Evolutionary conservation across 1,140 invertebrate species (phyloP).

Genomic region (Drosophila aff.): DNA sequence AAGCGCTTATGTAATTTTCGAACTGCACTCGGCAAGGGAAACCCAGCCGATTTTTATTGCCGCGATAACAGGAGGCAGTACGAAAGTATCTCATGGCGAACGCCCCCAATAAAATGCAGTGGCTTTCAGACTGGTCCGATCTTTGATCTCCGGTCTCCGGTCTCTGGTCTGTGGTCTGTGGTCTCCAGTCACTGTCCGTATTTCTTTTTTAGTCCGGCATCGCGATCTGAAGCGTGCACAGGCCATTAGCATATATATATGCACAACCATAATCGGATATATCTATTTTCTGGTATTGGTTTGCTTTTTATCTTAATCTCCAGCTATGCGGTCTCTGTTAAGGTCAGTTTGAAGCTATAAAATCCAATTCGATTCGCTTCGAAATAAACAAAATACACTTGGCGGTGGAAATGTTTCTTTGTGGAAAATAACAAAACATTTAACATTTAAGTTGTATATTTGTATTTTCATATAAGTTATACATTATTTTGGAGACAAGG

Average conservation of each 20-base stretch:
- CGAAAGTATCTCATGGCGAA: conserved; percentile 14
- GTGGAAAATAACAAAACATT: conserved; percentile 2
- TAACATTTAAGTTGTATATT: no score
- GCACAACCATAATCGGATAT: conserved; percentile 23
- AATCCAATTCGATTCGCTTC: conserved; percentile 19
- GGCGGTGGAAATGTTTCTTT: conserved; percentile 7
- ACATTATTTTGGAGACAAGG: background rate
- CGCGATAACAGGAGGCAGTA: conserved; percentile 3
- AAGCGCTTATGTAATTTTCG: background rate
- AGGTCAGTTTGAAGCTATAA: conserved; percentile 36
- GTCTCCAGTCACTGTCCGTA: background rate
- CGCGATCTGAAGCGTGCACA: conserved; percentile 13
- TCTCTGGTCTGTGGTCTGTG: background rate
- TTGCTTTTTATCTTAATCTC: conserved; percentile 22
- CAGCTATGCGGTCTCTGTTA: conserved; percentile 21
- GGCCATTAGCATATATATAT: conserved; percentile 37
- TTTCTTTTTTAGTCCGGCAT: conserved; percentile 4
- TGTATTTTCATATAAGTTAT: no score
- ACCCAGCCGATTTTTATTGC: background rate
- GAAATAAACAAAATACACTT: conserved; percentile 2
- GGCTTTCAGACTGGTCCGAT: background rate
- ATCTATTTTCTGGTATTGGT: conserved; percentile 17
- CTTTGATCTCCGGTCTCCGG: conserved; percentile 9
- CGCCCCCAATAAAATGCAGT: conserved; percentile 21
- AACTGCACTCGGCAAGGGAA: conserved; percentile 5